phyloP scores from a whole-genome alignment of 1,140 invertebrate genomes.

The Lepidurus arcticus region DNA sequence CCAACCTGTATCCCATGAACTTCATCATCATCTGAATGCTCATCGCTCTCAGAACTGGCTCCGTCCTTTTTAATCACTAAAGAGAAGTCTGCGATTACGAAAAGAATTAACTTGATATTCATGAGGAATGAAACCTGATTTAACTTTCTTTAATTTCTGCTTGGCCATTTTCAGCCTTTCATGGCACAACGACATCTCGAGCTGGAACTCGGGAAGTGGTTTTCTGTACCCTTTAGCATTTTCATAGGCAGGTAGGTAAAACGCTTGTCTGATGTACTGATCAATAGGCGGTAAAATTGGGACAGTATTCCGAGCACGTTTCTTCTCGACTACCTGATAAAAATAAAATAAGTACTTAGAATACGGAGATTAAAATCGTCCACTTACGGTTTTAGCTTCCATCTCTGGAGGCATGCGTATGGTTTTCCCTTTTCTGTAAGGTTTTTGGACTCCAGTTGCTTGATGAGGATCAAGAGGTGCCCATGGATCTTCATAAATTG shows the following conservation, averaged over 20 bases:
- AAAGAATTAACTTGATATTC: too few relatives aligned
- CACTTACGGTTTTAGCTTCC: conserved; percentile 11
- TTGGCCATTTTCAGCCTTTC: background rate
- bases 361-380: conserved; percentile 23
- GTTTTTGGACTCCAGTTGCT: conserved; percentile 10
- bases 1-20: too few relatives aligned
- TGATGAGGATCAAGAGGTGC: conserved; percentile 29
- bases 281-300: background rate
- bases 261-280: background rate
- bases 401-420: background rate
- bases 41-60: conserved; percentile 27
- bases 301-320: background rate
- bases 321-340: background rate
- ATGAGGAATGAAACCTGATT: background rate
- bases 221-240: background rate
- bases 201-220: background rate
- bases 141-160: background rate
- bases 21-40: conserved; percentile 34
- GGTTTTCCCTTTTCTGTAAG: conserved; percentile 23
- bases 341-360: background rate
- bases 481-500: conserved; percentile 6
- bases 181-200: background rate
- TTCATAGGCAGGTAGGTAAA: background rate
- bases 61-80: background rate
- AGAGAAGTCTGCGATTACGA: too few relatives aligned